Evolutionary conservation across 2,797 vertebrate genomes (phyloP).

Genomic region (Danio choprae): DNA sequence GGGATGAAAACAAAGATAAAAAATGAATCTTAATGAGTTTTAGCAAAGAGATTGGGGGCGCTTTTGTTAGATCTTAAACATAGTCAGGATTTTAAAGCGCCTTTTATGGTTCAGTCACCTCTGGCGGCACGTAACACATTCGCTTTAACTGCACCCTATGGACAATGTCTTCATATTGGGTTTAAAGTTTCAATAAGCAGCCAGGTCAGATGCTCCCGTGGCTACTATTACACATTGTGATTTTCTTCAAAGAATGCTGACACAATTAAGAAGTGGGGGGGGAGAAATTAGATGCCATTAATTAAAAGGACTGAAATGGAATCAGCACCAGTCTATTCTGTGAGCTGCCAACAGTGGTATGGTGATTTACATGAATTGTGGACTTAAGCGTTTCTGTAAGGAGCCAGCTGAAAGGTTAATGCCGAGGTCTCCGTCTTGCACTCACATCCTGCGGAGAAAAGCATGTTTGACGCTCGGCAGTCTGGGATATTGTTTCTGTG

Average conservation of each 20-base stretch:
- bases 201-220: slow-evolving; percentile 53
- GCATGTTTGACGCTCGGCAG: slow-evolving; percentile 50
- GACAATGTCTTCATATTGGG: slow-evolving; percentile 32
- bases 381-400: slow-evolving; percentile 50
- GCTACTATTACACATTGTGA: slow-evolving; percentile 56
- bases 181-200: slow-evolving; percentile 58
- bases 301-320: slow-evolving; percentile 63
- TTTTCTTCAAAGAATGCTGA: slow-evolving; percentile 61
- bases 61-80: slow-evolving; percentile 37
- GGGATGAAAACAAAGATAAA: slow-evolving; percentile 29
- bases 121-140: not conserved
- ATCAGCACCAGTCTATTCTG: slow-evolving; percentile 51
- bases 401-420: slow-evolving; percentile 53
- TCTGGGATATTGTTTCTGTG: slow-evolving; percentile 63
- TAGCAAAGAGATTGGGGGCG: not conserved
- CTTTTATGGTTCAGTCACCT: slow-evolving; percentile 26
- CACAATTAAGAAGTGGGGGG: slow-evolving; percentile 55
- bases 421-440: slow-evolving; percentile 49
- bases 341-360: slow-evolving; percentile 42
- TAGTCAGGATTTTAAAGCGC: slow-evolving; percentile 14
- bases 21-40: slow-evolving; percentile 37
- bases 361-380: slow-evolving; percentile 63
- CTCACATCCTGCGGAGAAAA: slow-evolving; percentile 47
- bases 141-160: slow-evolving; percentile 42
- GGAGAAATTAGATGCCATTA: slow-evolving; percentile 63